Evolutionary conservation across 2,888 invertebrate genomes (phyloP).

Genomic region (Epinotia brunnichana): DNA sequence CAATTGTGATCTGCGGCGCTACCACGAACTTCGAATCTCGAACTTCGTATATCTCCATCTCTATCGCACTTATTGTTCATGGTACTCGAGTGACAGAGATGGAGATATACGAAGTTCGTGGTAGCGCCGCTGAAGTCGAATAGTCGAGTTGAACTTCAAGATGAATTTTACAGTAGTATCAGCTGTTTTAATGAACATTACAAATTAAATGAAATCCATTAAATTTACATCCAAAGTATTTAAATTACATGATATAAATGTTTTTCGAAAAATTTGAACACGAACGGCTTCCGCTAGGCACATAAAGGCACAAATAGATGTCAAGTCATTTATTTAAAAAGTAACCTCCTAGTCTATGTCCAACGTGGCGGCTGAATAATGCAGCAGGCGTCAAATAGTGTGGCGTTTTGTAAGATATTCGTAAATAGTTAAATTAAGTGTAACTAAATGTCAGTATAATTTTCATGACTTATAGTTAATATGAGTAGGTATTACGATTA

Average conservation of each 20-base stretch:
- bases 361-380: slow-evolving; percentile 73
- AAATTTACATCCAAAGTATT: not conserved
- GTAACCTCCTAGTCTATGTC: slow-evolving; percentile 68
- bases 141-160: not conserved
- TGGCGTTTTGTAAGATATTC: slow-evolving; percentile 74
- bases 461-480: slow-evolving; percentile 68
- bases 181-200: not conserved
- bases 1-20: not conserved
- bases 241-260: not conserved
- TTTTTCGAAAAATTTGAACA: slow-evolving; percentile 5
- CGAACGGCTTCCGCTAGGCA: slow-evolving; percentile 34
- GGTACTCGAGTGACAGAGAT: too few relatives aligned
- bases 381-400: slow-evolving; percentile 73
- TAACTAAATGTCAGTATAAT: slow-evolving; percentile 67
- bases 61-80: too few relatives aligned
- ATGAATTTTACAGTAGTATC: not conserved
- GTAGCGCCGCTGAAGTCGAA: too few relatives aligned
- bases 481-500: slow-evolving; percentile 84
- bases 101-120: too few relatives aligned
- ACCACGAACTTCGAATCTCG: too few relatives aligned
- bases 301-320: slow-evolving; percentile 53
- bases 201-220: not conserved
- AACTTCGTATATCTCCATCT: too few relatives aligned
- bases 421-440: slow-evolving; percentile 63
- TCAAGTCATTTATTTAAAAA: slow-evolving; percentile 48